phyloP scores from a whole-genome alignment of 2,797 vertebrate genomes.

The Enteromius viviparus region DNA sequence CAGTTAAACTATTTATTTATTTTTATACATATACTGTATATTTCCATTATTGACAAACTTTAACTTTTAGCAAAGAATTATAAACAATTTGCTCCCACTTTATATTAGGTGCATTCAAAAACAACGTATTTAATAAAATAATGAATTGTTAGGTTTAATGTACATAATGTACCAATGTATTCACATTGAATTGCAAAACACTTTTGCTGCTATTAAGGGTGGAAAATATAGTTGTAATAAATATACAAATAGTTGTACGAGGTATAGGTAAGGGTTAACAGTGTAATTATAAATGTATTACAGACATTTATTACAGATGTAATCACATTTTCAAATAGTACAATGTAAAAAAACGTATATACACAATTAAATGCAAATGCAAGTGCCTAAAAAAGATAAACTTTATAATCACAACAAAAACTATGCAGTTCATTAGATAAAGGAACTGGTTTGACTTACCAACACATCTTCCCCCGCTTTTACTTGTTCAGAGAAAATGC shows the following conservation, averaged over 20 bases:
- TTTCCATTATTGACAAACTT: too few species aligned
- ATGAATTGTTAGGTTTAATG: background rate
- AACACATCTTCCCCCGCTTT: background rate
- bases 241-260: too few species aligned
- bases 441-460: background rate
- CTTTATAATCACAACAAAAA: constrained; percentile 3
- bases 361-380: background rate
- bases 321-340: background rate
- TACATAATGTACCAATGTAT: too few species aligned
- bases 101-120: too few species aligned
- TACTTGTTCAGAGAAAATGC: background rate
- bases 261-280: background rate
- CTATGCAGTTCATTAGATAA: background rate
- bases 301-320: too few species aligned
- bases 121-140: too few species aligned
- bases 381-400: background rate
- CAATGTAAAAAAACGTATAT: background rate
- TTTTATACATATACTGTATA: too few species aligned
- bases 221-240: background rate
- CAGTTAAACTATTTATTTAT: background rate
- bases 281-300: too few species aligned
- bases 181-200: too few species aligned
- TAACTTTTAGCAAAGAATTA: too few species aligned
- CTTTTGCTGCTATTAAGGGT: background rate
- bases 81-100: too few species aligned